Conservation (phyloP, 2,113 vertebrate species). For the Sylvia atricapilla region DNA sequence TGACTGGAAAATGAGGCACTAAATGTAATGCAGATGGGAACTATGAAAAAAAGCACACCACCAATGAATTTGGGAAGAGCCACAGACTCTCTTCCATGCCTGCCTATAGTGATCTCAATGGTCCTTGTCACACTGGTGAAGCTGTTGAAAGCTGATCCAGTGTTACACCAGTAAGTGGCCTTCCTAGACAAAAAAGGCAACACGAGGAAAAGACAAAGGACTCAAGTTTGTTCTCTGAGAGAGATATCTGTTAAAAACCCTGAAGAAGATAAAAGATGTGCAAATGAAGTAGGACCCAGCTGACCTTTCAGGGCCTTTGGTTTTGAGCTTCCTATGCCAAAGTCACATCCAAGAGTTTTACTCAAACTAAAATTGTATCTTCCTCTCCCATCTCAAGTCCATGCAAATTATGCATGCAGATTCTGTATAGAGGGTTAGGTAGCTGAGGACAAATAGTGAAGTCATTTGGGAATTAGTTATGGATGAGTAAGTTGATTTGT, state of each 20-base stretch:
- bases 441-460: background rate
- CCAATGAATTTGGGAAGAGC: background rate
- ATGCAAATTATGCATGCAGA: background rate
- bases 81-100: background rate
- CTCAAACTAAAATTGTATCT: background rate
- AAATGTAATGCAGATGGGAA: constrained; percentile 32
- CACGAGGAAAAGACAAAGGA: background rate
- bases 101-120: background rate
- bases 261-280: background rate
- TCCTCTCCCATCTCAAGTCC: background rate
- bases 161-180: background rate
- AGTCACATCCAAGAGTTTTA: background rate
- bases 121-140: background rate
- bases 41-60: background rate
- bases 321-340: background rate
- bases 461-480: background rate
- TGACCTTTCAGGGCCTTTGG: background rate
- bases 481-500: background rate
- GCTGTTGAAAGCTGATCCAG: background rate
- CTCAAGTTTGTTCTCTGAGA: background rate
- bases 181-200: background rate
- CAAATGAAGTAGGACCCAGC: background rate
- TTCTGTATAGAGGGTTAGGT: background rate
- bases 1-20: background rate
- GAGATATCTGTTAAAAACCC: background rate